Base-by-base conservation (phyloP, 2,797 vertebrate species). In the Astyanax mexicanus region DNA sequence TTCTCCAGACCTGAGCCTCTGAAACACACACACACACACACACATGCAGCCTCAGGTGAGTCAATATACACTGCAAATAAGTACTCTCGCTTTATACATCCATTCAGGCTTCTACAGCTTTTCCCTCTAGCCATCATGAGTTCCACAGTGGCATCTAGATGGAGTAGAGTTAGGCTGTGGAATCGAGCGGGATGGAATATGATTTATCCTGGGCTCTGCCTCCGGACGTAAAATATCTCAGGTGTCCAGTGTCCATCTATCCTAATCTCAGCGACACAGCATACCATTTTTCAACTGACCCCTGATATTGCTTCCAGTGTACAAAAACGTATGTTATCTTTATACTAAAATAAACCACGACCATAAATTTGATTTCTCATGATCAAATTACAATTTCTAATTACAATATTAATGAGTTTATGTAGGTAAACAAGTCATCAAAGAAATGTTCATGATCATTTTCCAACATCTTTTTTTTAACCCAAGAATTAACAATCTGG, bases 1-100 rank as follows among this genome's bases (percentile, higher is more conserved):
- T 71, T 76, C 58, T n/a, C 19, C 12, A 51, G 52, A 49, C 69
- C 54, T 35, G 23, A 64, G 42, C 25, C 54, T 38, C 51, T 68
- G 61, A 79, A 74, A 76, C 57, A 25, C 38, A 6, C 38, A 13
- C 61, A 15, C 29, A 1, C 29, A 9, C 29, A 8, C n/a, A 11
- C 51, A 11, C 23, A 11, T 21, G 11, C 51, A 25, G 51, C 12
- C 58, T 69, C 75, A 77, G 75, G 57, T 71, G 44, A 67, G 70
- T 78, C 52, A 76, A 54, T 73, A 57, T 45, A 47, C 40, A 32
- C 62, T 80, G 69, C 62, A 72, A 66, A 75, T 67, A 54, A 64
- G 37, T 69, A 45, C 38, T 52, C 49, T 64, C 23, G 37, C 29
- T 49, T 45, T 37, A 57, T 58, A 23, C 27, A 6, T 58, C 42